Evolutionary conservation across 2,113 vertebrate genomes (phyloP).

Genomic region (Caranx melampygus): DNA sequence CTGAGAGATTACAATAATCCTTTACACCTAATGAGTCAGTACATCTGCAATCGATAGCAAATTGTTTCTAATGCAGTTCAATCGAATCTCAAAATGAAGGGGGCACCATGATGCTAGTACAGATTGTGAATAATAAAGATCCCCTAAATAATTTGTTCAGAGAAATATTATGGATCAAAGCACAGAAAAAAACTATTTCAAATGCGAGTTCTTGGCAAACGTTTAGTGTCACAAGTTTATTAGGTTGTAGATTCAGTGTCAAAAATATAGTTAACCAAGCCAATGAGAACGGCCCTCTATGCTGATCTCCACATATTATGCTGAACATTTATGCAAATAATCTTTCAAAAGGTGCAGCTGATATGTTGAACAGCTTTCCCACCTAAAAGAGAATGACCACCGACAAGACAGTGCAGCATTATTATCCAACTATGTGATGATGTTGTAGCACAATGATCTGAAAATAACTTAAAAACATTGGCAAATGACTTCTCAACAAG

Average conservation of each 20-base stretch:
- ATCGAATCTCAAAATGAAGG: background rate
- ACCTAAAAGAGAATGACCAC: background rate
- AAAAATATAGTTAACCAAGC: slow-evolving; percentile 8
- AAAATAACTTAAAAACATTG: slow-evolving; percentile 25
- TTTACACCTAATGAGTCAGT: too few species aligned
- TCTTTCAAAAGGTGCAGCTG: slow-evolving; percentile 1
- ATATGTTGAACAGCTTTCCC: background rate
- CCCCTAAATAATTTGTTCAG: background rate
- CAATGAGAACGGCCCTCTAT: background rate
- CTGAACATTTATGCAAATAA: background rate
- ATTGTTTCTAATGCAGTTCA: background rate
- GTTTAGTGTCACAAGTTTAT: slow-evolving; percentile 47
- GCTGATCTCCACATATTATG: slow-evolving; percentile 6
- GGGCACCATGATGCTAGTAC: background rate
- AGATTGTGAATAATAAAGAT: background rate
- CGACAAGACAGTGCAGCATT: slow-evolving; percentile 1
- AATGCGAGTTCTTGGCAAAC: slow-evolving; percentile 5
- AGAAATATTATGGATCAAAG: background rate
- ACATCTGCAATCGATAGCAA: too few species aligned
- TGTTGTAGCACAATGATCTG: background rate
- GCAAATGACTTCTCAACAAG: background rate
- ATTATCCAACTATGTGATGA: slow-evolving; percentile 5
- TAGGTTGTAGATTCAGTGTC: slow-evolving; percentile 13
- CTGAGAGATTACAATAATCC: background rate
- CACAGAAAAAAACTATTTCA: background rate